These are phyloP conservation scores for Desmophyllum pertusum DNA, from an alignment of 92 coral and sea anemone genomes.

Conservation along the genomic window DNA sequence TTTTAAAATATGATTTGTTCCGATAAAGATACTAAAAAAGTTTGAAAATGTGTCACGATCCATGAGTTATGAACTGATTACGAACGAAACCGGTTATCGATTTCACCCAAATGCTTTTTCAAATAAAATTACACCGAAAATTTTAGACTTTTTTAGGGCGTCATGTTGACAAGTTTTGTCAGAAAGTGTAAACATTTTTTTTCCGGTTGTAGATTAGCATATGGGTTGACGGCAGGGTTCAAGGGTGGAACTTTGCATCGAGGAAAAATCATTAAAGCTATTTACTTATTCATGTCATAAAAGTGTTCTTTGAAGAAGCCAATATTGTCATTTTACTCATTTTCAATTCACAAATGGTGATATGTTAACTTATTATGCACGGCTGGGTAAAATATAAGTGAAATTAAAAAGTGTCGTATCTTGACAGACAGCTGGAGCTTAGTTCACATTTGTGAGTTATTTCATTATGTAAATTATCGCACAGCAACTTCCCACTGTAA, in stretches of 20 bases:
- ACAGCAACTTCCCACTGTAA: not conserved
- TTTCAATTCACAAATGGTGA: too few relatives aligned
- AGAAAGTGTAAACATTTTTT: not conserved
- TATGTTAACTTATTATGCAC: too few relatives aligned
- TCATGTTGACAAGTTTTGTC: not conserved
- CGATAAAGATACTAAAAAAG: not conserved
- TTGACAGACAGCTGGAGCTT: too few relatives aligned
- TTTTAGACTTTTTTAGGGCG: not conserved
- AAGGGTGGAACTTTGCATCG: not conserved
- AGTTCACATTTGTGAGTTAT: too few relatives aligned
- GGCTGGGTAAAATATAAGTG: too few relatives aligned
- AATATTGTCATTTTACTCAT: not conserved
- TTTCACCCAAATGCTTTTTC: not conserved
- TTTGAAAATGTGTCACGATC: not conserved
- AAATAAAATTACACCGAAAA: not conserved
- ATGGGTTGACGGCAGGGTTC: not conserved
- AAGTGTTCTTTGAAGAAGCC: not conserved
- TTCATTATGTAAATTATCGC: too few relatives aligned
- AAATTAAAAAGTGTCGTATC: too few relatives aligned
- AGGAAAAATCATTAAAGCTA: not conserved
- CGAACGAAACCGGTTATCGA: not conserved
- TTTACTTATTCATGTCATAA: constrained; percentile 4
- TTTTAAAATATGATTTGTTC: not conserved
- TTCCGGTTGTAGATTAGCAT: constrained; percentile 3
- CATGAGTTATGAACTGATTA: not conserved